A percentile compares a stretch with the other conserved stretches of the same genome.
phyloP scores from a whole-genome alignment of 2,797 vertebrate species.

The Clarias pachynema region DNA sequence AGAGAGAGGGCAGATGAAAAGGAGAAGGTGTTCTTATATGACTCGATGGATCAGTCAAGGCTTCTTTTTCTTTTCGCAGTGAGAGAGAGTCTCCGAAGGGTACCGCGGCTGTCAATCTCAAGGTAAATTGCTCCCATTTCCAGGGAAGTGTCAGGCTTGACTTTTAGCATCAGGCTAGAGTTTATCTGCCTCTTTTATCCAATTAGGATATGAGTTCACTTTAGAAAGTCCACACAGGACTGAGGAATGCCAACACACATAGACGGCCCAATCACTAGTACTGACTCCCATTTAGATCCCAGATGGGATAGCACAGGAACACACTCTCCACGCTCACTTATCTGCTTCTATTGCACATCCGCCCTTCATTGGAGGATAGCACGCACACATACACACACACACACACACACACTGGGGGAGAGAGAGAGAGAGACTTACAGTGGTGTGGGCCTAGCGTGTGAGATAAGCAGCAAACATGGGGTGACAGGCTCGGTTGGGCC shows the following conservation, averaged over 20 bases:
- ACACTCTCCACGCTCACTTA: conserved; percentile 54
- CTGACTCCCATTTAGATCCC: conserved; percentile 85
- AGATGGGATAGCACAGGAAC: conserved; percentile 75
- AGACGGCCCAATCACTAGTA: conserved; percentile 73
- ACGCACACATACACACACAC: conserved; percentile 65
- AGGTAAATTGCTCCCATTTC: conserved; percentile 69
- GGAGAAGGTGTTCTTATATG: conserved; percentile 44
- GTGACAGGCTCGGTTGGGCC: conserved; percentile 92
- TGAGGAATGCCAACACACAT: conserved; percentile 56
- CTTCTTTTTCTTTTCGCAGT: conserved; percentile 43
- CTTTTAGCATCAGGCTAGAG: conserved; percentile 63
- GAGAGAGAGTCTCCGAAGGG: conserved; percentile 59
- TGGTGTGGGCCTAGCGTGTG: conserved; percentile 89
- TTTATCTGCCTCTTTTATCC: conserved; percentile 73
- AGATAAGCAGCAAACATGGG: conserved; percentile 96
- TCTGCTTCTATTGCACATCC: conserved; percentile 51
- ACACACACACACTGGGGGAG: conserved; percentile 43
- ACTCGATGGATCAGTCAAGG: conserved; percentile 35
- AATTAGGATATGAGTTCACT: conserved; percentile 74
- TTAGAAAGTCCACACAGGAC: conserved; percentile 68
- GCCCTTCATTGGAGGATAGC: conserved; percentile 47
- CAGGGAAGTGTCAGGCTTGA: conserved; percentile 67
- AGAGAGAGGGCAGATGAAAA: conserved; percentile 33
- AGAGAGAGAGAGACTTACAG: conserved; percentile 69
- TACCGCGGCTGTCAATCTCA: conserved; percentile 67